Percentiles rank a stretch among this genome's conserved stretches.
Conservation (phyloP, 2,797 vertebrate species). For the Meda fulgida region DNA sequence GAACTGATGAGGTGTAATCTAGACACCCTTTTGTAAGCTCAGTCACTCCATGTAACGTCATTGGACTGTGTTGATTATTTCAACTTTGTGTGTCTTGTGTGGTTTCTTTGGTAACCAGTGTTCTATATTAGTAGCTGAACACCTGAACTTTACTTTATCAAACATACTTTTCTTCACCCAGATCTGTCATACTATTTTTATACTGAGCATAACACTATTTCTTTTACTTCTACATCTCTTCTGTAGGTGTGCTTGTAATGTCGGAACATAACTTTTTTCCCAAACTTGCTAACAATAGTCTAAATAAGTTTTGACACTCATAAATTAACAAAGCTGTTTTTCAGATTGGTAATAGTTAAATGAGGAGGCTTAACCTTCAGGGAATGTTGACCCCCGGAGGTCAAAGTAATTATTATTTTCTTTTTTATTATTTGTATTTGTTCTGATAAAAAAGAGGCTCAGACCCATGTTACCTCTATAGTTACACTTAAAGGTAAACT, state of each 20-base stretch:
- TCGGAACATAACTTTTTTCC: background rate
- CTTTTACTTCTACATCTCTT: background rate
- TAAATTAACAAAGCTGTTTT: background rate
- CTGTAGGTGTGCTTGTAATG: background rate
- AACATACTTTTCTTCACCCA: conserved; percentile 6
- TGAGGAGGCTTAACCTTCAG: background rate
- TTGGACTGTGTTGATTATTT: background rate
- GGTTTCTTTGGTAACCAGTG: background rate
- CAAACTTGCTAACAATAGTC: background rate
- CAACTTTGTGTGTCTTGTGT: background rate
- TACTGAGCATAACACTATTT: background rate
- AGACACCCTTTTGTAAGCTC: background rate
- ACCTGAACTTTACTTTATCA: conserved; percentile 13
- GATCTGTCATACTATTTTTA: conserved; percentile 13
- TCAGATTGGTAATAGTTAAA: background rate
- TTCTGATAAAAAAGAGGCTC: background rate
- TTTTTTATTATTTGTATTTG: background rate
- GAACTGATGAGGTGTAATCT: background rate
- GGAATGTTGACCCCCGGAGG: background rate
- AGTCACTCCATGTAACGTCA: background rate
- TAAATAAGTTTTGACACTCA: background rate
- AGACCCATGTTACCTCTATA: no score
- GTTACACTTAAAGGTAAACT: background rate
- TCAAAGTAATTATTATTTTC: background rate
- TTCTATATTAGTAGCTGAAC: conserved; percentile 4